A percentile compares a stretch with the other conserved stretches of the same genome.
Conservation (phyloP, 2,888 invertebrate species). For the Dasypolia templi region DNA sequence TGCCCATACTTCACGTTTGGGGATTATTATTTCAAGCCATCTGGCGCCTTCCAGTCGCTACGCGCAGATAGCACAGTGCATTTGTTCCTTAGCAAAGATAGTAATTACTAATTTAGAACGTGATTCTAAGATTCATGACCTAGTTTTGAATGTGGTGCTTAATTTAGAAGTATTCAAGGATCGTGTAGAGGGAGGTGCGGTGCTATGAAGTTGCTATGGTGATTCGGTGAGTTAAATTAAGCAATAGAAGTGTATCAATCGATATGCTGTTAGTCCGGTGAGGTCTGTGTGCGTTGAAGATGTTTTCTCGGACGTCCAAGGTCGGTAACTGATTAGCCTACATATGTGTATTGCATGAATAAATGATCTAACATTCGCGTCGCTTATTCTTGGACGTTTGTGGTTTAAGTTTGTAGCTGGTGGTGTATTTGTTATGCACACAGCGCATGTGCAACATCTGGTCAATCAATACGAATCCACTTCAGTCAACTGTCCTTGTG, state of each 20-base stretch:
- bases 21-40: constrained; percentile 84
- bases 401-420: constrained; percentile 27
- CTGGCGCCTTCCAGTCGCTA: constrained; percentile 78
- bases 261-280: constrained; percentile 64
- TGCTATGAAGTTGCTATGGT: constrained; percentile 80
- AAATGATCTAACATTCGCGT: constrained; percentile 46
- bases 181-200: constrained; percentile 77
- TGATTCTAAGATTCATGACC: constrained; percentile 83
- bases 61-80: constrained; percentile 70
- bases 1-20: constrained; percentile 79
- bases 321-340: constrained; percentile 70
- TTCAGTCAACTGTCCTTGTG: constrained; percentile 22
- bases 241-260: constrained; percentile 70
- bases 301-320: constrained; percentile 75
- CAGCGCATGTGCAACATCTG: constrained; percentile 57
- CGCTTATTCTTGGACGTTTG: constrained; percentile 34
- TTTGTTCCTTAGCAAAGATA: constrained; percentile 68
- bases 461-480: constrained; percentile 40
- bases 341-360: constrained; percentile 55
- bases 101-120: constrained; percentile 68
- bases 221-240: constrained; percentile 74
- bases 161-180: constrained; percentile 78
- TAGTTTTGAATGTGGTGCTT: constrained; percentile 76
- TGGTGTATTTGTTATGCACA: constrained; percentile 30
- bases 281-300: constrained; percentile 64